Evolutionary conservation across 2,888 invertebrate genomes (phyloP), one percentile per base, ranked within the genome.

Genomic region (Drosophila robusta): DNA sequence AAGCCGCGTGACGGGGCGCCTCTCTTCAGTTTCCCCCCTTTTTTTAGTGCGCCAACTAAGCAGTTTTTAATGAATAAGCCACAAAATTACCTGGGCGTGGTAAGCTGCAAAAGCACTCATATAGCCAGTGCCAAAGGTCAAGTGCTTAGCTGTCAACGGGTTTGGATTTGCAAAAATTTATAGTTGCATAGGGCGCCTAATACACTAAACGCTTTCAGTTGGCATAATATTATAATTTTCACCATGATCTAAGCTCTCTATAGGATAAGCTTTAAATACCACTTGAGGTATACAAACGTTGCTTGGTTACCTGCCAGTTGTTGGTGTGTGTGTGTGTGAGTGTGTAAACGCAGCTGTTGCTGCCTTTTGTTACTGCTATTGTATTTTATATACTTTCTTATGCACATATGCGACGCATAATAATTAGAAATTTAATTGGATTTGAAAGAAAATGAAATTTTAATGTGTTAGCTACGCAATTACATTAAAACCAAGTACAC

Each of bases 351-450:
- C 62, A 70, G 62, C 26, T 70, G 77, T 44, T 29, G 29, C 26
- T 51, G 34, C 24, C 34, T 39, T 36, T 32, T 51, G 14, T 49
- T 42, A n/a, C 18, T 51, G 46, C 47, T 66, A 32, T 78, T 72
- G 82, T 78, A 36, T 54, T 60, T 45, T 24, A 70, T 66, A 34
- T 45, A 75, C 67, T 64, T 61, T 41, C 49, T 68, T 57, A 24
- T 39, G 66, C 52, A 45, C 78, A 70, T 84, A 63, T 72, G 75
- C 56, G 58, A 57, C 61, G 72, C 70, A 79, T 79, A 75, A 70
- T 87, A 84, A 84, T 84, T 75, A 69, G 86, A 79, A 84, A 86
- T 86, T 85, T 84, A 84, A 84, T 88, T 84, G 86, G 84, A 77
- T 87, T 85, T 77, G 54, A 61, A 72, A 64, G 83, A 71, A 75